These are phyloP conservation scores for Scolopax rusticola DNA, from an alignment of 2,797 vertebrate species.

Conservation along the genomic window DNA sequence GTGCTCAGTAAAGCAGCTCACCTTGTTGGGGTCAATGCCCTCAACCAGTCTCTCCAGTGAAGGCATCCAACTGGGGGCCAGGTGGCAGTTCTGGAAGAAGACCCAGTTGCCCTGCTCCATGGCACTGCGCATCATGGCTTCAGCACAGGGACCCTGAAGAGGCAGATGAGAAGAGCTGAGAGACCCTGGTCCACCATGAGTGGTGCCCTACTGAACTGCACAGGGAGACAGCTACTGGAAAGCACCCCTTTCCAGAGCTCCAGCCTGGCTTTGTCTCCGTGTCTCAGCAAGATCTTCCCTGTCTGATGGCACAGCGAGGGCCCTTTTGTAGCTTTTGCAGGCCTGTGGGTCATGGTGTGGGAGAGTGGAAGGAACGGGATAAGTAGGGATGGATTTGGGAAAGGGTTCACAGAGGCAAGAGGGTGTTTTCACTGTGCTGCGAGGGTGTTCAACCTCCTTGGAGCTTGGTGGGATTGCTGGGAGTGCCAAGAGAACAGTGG, in stretches of 20 bases:
- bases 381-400: neutral
- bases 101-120: slow-evolving; percentile 94
- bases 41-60: slow-evolving; percentile 89
- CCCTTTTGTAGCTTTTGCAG: neutral
- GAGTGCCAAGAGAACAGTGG: neutral
- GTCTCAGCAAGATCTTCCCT: neutral
- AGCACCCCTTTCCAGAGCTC: neutral
- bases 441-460: neutral
- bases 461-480: neutral
- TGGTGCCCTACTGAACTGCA: neutral
- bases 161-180: neutral
- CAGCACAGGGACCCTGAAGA: slow-evolving; percentile 87
- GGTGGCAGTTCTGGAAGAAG: slow-evolving; percentile 96
- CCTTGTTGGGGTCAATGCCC: slow-evolving; percentile 87
- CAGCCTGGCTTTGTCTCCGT: neutral
- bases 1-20: slow-evolving; percentile 24
- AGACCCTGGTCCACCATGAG: fast-evolving
- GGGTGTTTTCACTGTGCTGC: neutral
- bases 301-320: neutral
- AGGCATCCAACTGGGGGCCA: slow-evolving; percentile 93
- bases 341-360: neutral
- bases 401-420: neutral
- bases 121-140: slow-evolving; percentile 87
- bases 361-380: neutral
- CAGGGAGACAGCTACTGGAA: neutral